Evolutionary conservation across 2,113 vertebrate species (phyloP), one percentile per base, ranked within the genome.

Genomic region (Sebastes schlegelii): DNA sequence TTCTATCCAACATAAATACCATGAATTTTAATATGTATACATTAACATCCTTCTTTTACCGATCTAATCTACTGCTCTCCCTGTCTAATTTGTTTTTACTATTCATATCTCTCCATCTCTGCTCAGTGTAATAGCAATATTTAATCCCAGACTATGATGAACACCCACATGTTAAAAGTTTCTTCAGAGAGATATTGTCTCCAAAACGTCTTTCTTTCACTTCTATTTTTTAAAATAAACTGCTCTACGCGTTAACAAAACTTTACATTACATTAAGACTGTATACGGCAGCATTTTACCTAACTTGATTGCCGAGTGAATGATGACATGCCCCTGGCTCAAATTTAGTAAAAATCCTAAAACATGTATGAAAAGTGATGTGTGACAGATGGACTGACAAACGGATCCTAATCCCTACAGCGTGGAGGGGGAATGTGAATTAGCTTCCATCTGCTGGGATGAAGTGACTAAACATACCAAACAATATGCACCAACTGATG

Each of bases 311-410:
- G 26, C 19, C 12, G 17, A 55, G 21, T 54, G n/a, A 70, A 60
- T 72, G 8, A 49, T 26, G 42, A 63, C 17, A 46, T 40, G 17
- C 40, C 40, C 6, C 64, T 57, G 21, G 14, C 45, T 64, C 42
- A 8, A 61, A 45, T 42, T 65, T 58, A 48, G 58, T 64, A 40
- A 19, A 46, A 72, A 76, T n/a, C n/a, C 43, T 52, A 11, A 71
- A 4, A 77, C 3, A 11, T 68, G 60, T 62, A 14, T 42, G 34
- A 71, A 70, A 48, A 67, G 74, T 61, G 45, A 84, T n/a, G 69
- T 26, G 58, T 16, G 69, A 74, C 86, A 85, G 74, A 88, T 78
- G 86, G 71, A 76, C n/a, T 13, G 51, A 82, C 86, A 82, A 81
- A 55, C 26, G 8, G 69, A 79, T 34, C 54, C 58, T 75, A 79